Evolutionary conservation across 2,888 invertebrate species (phyloP).

Genomic region (Eilema caniola): DNA sequence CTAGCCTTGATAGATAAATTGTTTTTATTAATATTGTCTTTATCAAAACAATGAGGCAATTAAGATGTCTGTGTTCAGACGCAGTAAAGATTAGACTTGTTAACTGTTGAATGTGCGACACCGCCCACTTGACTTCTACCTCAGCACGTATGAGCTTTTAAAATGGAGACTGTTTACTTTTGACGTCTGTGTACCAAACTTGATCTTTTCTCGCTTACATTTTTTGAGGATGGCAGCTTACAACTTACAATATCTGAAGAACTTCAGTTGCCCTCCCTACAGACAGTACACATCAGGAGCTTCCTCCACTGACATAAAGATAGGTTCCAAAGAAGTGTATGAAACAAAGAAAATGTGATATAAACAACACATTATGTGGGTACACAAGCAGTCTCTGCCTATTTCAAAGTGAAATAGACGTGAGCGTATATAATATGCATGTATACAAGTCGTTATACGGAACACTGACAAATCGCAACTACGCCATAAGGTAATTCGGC

Average conservation of each 20-base stretch:
- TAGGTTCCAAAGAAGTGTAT: too few relatives aligned
- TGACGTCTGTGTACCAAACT: too few relatives aligned
- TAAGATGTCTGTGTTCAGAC: not conserved
- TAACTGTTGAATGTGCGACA: not conserved
- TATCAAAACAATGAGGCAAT: not conserved
- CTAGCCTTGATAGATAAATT: constrained; percentile 1
- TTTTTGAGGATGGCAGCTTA: not conserved
- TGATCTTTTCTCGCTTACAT: too few relatives aligned
- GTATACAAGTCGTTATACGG: not conserved
- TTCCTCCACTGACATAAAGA: too few relatives aligned
- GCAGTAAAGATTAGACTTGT: not conserved
- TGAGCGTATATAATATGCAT: too few relatives aligned
- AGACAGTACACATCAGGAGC: too few relatives aligned
- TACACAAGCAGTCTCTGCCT: too few relatives aligned
- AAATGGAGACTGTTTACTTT: not conserved
- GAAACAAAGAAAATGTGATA: too few relatives aligned
- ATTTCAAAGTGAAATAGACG: too few relatives aligned
- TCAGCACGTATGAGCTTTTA: not conserved
- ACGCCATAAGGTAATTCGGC: not conserved
- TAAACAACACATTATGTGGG: too few relatives aligned
- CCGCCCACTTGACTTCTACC: not conserved
- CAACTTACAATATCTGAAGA: not conserved
- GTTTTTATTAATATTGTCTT: not conserved
- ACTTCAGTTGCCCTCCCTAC: not conserved
- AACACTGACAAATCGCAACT: not conserved